These are phyloP conservation scores for Crenuchus spilurus DNA, from an alignment of 2,797 vertebrate genomes.

Conservation along the genomic window DNA sequence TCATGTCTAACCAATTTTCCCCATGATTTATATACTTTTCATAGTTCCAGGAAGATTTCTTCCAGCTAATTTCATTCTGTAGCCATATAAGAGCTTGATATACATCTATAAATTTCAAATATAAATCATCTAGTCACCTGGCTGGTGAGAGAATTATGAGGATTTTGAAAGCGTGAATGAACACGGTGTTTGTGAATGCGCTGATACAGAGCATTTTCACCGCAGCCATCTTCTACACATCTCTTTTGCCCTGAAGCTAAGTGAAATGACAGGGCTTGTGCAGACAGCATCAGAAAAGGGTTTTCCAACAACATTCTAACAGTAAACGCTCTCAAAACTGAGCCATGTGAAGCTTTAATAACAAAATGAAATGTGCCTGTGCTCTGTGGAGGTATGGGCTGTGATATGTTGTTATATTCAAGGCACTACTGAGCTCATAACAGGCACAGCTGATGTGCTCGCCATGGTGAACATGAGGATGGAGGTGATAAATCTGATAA, in stretches of 20 bases:
- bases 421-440: not conserved
- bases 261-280: not conserved
- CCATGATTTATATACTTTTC: constrained; percentile 29
- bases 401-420: not conserved
- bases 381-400: not conserved
- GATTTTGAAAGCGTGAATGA: not conserved
- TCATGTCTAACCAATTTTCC: constrained; percentile 43
- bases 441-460: not conserved
- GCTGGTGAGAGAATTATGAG: not conserved
- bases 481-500: not conserved
- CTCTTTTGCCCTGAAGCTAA: constrained; percentile 16
- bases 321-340: not conserved
- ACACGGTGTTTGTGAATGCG: not conserved
- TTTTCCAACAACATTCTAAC: not conserved
- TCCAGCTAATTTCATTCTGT: constrained; percentile 40
- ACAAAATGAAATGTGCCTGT: not conserved
- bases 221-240: not conserved
- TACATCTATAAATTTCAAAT: constrained; percentile 20
- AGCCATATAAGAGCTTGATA: constrained; percentile 21
- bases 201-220: not conserved
- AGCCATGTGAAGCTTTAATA: not conserved
- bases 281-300: constrained; percentile 6
- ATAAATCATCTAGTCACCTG: constrained; percentile 32
- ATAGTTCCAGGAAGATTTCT: constrained; percentile 31
- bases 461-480: not conserved